These are phyloP conservation scores for Rhimphoctona megacephalus DNA, from an alignment of 2,888 invertebrate species.

Conservation along the genomic window DNA sequence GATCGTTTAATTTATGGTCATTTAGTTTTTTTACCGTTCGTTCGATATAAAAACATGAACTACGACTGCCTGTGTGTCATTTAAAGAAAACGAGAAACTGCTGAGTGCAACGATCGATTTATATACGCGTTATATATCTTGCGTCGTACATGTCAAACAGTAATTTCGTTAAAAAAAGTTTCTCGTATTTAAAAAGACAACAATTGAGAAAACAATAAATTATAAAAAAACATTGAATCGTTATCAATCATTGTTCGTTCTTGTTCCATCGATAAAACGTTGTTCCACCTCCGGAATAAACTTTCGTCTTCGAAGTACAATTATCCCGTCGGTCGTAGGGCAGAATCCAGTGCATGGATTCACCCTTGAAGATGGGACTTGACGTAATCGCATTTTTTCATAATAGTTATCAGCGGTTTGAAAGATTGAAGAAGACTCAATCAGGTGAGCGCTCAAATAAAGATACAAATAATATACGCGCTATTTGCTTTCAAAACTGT, in stretches of 20 bases:
- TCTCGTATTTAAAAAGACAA: neutral
- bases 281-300: constrained; percentile 18
- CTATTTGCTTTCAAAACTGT: neutral
- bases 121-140: neutral
- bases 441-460: constrained; percentile 75
- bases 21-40: neutral
- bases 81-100: neutral
- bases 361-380: constrained; percentile 75
- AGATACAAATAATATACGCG: neutral
- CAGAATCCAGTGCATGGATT: constrained; percentile 46
- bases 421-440: constrained; percentile 77
- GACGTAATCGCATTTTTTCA: constrained; percentile 70
- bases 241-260: neutral
- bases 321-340: constrained; percentile 41
- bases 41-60: neutral
- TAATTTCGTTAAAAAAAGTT: neutral
- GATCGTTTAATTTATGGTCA: neutral
- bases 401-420: constrained; percentile 71
- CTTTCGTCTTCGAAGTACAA: neutral
- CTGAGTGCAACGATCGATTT: constrained; percentile 23
- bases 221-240: neutral
- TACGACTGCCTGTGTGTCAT: neutral
- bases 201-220: neutral
- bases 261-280: neutral
- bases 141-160: neutral